phyloP scores from a whole-genome alignment of 1,140 invertebrate species.

The Xylocopa sonorina region DNA sequence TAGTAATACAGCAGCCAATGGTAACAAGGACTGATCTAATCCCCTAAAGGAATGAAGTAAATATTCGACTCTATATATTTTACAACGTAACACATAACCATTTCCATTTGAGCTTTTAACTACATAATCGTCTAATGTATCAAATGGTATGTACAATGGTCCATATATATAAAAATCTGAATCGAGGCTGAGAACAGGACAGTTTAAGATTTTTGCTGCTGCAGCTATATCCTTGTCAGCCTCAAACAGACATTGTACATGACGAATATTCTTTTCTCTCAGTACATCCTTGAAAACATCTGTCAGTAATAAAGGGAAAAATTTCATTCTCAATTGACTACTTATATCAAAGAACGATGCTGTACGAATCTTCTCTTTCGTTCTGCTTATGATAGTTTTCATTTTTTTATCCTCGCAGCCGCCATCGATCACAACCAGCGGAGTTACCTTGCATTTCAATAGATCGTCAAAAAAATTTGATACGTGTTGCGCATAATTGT shows the following conservation, averaged over 20 bases:
- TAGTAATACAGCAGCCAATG: slow-evolving; percentile 90
- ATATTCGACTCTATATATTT: slow-evolving; percentile 88
- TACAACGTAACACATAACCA: slow-evolving; percentile 83
- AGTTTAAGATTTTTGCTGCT: slow-evolving; percentile 88
- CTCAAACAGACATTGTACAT: slow-evolving; percentile 90
- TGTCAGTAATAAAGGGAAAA: slow-evolving; percentile 87
- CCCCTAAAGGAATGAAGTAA: slow-evolving; percentile 86
- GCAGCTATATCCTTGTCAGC: slow-evolving; percentile 93
- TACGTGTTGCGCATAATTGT: slow-evolving; percentile 86
- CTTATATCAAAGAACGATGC: slow-evolving; percentile 76
- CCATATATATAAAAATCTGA: slow-evolving; percentile 96
- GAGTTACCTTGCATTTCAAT: slow-evolving; percentile 87
- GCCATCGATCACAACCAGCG: slow-evolving; percentile 93
- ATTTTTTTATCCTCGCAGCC: slow-evolving; percentile 90
- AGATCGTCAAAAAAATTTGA: slow-evolving; percentile 88
- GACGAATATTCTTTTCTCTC: slow-evolving; percentile 84
- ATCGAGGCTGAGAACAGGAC: slow-evolving; percentile 93
- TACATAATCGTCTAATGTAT: slow-evolving; percentile 83
- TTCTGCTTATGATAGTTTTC: slow-evolving; percentile 85
- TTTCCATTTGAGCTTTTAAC: slow-evolving; percentile 49
- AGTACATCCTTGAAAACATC: slow-evolving; percentile 88
- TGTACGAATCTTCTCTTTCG: slow-evolving; percentile 78
- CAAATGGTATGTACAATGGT: slow-evolving; percentile 90
- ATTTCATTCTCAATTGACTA: slow-evolving; percentile 79
- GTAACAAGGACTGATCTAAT: slow-evolving; percentile 86